Percentiles rank a stretch among this genome's conserved stretches.
phyloP scores from a whole-genome alignment of 2,797 vertebrate species.

The Lagodon rhomboides region DNA sequence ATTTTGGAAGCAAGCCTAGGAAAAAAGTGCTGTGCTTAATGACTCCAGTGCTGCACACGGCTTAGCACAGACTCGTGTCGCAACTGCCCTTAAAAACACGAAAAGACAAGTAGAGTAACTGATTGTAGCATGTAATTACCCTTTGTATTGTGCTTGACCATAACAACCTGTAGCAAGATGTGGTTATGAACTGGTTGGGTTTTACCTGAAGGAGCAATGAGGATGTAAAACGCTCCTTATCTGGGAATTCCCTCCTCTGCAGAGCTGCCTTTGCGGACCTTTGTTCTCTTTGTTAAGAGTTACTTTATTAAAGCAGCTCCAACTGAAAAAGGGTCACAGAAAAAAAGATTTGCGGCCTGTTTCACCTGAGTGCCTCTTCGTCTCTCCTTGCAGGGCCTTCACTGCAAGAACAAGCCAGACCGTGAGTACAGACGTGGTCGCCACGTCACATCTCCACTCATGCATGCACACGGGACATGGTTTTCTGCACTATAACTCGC shows the following conservation, averaged over 20 bases:
- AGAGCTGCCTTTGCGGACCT: background rate
- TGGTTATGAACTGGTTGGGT: background rate
- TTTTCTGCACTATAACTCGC: background rate
- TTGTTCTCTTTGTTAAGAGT: constrained; percentile 24
- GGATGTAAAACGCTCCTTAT: constrained; percentile 51
- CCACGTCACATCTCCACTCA: background rate
- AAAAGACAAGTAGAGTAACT: background rate
- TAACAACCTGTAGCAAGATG: background rate
- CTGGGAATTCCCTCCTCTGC: constrained; percentile 41
- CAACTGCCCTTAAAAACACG: background rate
- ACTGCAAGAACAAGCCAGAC: constrained; percentile 70
- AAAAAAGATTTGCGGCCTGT: background rate
- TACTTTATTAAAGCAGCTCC: background rate
- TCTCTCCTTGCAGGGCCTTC: constrained; percentile 75
- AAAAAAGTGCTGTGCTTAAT: background rate
- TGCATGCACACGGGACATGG: background rate
- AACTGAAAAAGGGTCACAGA: background rate
- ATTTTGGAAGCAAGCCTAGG: background rate
- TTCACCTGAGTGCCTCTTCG: background rate
- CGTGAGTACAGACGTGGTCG: constrained; percentile 73
- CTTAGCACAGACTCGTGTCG: background rate
- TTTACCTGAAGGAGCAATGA: constrained; percentile 49
- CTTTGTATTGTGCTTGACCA: background rate
- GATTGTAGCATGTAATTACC: background rate
- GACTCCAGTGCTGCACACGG: background rate